Base-by-base conservation (phyloP, 2,113 vertebrate species). In the Lophius piscatorius region DNA sequence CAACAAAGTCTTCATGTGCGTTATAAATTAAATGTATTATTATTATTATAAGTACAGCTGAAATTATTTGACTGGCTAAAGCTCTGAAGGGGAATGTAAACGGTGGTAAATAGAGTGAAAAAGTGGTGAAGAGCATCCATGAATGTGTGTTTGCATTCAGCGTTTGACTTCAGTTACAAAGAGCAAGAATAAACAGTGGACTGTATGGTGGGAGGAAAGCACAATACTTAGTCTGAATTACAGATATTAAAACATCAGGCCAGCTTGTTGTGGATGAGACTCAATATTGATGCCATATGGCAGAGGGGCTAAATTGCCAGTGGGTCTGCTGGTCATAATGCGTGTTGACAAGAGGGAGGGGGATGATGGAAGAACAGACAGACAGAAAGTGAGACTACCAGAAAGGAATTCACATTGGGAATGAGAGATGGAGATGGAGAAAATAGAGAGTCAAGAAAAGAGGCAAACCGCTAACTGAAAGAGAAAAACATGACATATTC, bases 251-350 rank as follows among this genome's bases (percentile, higher is more conserved):
- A 80, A 88, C 78, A 88, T 91, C 88, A 89, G 80, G 59, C 71
- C 48, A 46, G 76, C 69, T 70, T 80, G 84, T 86, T 83, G 82
- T 74, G 78, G 85, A 89, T 83, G 84, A 86, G 84, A 86, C 80
- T 70, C 63, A 42, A 77, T 91, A 91, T 91, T 90, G 91, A 90
- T 91, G 87, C 91, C 90, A 92, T 87, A 91, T 90, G 89, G 87
- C 79, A 86, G 78, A 73, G 63, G 56, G 64, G 81, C 76, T 80
- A 74, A 86, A 80, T 77, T 86, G 73, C 80, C 78, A 68, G 74
- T 68, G 63, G 62, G 67, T 67, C 80, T 78, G 76, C 78, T 74
- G 78, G 54, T 62, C 77, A 62, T 88, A 81, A 89, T 84, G 81
- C 50, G 50, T 81, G 80, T 74, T 81, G 83, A 86, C 80, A 77